phyloP scores from a whole-genome alignment of 2,888 invertebrate genomes.

The Cephonodes hylas region DNA sequence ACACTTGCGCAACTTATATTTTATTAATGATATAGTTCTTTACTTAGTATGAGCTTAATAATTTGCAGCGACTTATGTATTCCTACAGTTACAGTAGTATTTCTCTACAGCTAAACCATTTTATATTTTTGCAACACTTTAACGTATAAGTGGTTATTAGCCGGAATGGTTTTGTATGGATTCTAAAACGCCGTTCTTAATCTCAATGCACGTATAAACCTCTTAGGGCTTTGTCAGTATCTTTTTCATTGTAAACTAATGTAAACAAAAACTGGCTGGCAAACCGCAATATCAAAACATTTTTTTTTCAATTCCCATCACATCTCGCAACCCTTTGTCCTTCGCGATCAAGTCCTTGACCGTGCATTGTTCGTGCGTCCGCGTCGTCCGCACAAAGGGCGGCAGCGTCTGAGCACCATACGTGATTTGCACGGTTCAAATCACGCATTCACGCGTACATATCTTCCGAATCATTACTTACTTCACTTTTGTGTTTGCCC shows the following conservation, averaged over 20 bases:
- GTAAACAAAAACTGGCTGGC: conserved; percentile 1
- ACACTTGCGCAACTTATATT: neutral
- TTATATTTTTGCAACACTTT: neutral
- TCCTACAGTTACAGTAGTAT: too few relatives aligned
- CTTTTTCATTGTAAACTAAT: neutral
- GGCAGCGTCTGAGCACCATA: conserved; percentile 69
- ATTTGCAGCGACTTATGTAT: neutral
- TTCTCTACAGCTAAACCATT: neutral
- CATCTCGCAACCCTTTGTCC: conserved; percentile 67
- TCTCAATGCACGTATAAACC: conserved; percentile 5
- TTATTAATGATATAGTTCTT: too few relatives aligned
- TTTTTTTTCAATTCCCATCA: conserved; percentile 27
- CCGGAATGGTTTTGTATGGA: neutral
- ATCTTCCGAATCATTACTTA: conserved; percentile 79
- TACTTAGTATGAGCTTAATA: neutral
- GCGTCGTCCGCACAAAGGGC: conserved; percentile 66
- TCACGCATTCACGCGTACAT: conserved; percentile 72
- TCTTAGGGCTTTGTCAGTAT: conserved; percentile 13
- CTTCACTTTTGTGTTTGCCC: conserved; percentile 68
- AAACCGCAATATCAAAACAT: conserved; percentile 27
- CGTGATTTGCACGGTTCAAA: conserved; percentile 77
- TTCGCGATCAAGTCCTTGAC: conserved; percentile 74
- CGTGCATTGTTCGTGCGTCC: conserved; percentile 64
- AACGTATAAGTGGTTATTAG: neutral
- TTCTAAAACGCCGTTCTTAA: neutral